Evolutionary conservation across 2,888 invertebrate species (phyloP).

Genomic region (Lydus trimaculatus): DNA sequence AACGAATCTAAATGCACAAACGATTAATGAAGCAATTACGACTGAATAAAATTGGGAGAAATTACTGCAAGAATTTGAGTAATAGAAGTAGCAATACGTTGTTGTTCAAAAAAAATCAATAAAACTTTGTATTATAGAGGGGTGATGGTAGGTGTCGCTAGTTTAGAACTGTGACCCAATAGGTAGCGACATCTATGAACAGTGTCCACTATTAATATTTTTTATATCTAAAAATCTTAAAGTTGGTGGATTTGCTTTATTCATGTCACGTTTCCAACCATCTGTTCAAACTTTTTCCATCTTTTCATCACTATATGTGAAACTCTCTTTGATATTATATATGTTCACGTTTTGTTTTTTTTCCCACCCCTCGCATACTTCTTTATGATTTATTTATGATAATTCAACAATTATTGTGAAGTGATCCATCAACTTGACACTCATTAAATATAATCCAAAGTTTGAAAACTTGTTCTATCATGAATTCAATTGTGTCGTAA

Average conservation of each 20-base stretch:
- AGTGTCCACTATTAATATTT: background rate
- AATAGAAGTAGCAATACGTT: too few species aligned
- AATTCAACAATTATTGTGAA: background rate
- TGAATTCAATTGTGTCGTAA: background rate
- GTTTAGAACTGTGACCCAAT: background rate
- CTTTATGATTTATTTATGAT: background rate
- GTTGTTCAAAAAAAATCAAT: too few species aligned
- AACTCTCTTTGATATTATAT: too few species aligned
- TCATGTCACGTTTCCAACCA: background rate
- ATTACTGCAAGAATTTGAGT: too few species aligned
- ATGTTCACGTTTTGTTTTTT: too few species aligned
- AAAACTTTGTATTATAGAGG: background rate
- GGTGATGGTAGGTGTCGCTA: background rate
- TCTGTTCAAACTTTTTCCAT: background rate
- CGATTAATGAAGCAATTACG: too few species aligned
- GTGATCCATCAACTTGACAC: background rate
- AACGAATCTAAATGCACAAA: too few species aligned
- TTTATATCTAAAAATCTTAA: background rate
- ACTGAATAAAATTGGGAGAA: too few species aligned
- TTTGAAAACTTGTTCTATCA: background rate
- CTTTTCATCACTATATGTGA: too few species aligned
- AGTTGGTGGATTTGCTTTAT: background rate
- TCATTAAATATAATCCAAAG: background rate
- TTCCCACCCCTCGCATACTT: background rate
- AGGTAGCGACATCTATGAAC: background rate